Percentiles rank a stretch among this genome's conserved stretches.
phyloP scores from a whole-genome alignment of 2,888 invertebrate species.

The Linhomoeus sp. region DNA sequence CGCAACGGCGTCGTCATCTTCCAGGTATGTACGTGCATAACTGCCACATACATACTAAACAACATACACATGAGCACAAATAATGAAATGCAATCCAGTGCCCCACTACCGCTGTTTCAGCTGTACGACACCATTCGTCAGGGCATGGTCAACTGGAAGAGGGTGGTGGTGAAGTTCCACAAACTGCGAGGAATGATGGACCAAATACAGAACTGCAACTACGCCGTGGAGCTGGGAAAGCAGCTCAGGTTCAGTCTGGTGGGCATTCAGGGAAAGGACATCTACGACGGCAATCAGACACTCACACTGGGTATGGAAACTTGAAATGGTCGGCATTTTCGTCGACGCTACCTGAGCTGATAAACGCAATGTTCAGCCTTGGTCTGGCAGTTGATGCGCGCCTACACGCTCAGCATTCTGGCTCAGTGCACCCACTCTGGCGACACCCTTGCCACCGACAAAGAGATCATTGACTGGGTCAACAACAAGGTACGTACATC shows the following conservation, averaged over 20 bases:
- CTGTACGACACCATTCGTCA: constrained; percentile 89
- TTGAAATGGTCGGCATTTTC: neutral
- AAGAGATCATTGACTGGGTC: constrained; percentile 89
- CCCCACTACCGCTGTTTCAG: constrained; percentile 34
- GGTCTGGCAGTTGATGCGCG: constrained; percentile 98
- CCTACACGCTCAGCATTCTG: constrained; percentile 82
- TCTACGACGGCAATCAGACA: constrained; percentile 50
- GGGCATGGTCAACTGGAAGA: constrained; percentile 84
- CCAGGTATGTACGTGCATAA: constrained; percentile 33
- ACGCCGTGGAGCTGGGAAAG: constrained; percentile 82
- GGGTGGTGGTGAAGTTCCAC: constrained; percentile 51
- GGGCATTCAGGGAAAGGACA: constrained; percentile 88
- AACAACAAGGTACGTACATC: constrained; percentile 53
- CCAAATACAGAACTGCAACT: constrained; percentile 94
- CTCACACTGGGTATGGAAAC: constrained; percentile 45
- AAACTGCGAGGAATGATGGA: constrained; percentile 90
- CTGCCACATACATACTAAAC: too few species aligned
- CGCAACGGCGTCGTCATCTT: constrained; percentile 89
- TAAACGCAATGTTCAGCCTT: constrained; percentile 42
- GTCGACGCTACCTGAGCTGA: neutral
- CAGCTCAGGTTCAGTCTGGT: constrained; percentile 84
- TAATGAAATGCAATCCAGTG: too few species aligned
- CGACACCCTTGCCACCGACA: constrained; percentile 58
- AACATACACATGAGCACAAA: too few species aligned
- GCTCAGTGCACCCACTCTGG: constrained; percentile 50